Percentiles rank a stretch among this genome's conserved stretches.
These are phyloP conservation scores for Xenotilapia longispinis DNA, from an alignment of 2,113 vertebrate genomes.

Conservation along the genomic window DNA sequence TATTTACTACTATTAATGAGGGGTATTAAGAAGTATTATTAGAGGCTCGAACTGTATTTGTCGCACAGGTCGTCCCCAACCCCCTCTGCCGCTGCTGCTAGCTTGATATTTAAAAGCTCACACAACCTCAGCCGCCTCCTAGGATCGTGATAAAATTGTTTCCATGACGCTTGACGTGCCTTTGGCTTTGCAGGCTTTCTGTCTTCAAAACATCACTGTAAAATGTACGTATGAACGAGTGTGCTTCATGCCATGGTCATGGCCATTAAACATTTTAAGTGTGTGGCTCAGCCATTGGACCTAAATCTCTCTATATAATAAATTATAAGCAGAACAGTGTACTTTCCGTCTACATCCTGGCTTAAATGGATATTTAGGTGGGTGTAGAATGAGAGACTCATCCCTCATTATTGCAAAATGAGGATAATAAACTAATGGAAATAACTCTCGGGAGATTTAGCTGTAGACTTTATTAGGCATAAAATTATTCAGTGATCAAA, in stretches of 20 bases:
- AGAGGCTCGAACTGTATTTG: not conserved
- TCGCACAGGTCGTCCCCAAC: not conserved
- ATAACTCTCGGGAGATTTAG: not conserved
- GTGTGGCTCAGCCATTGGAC: not conserved
- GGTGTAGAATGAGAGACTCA: not conserved
- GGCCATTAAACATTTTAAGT: not conserved
- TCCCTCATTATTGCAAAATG: not conserved
- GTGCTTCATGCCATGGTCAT: not conserved
- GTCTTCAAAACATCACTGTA: not conserved
- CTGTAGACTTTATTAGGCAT: not conserved
- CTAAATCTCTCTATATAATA: not conserved
- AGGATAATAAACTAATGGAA: not conserved
- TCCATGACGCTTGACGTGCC: constrained; percentile 27
- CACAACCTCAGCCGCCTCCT: not conserved
- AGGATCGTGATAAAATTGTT: constrained; percentile 5
- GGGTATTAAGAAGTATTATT: not conserved
- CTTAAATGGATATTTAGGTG: not conserved
- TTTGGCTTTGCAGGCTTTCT: not conserved
- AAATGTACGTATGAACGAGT: not conserved
- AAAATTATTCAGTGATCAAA: not conserved
- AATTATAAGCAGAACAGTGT: not conserved
- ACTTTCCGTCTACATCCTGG: not conserved
- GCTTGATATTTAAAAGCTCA: not conserved
- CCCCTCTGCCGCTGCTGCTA: not conserved
- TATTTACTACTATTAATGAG: not conserved